These are phyloP conservation scores for Pachyramphus minor DNA, from an alignment of 2,113 vertebrate genomes.

Conservation along the genomic window DNA sequence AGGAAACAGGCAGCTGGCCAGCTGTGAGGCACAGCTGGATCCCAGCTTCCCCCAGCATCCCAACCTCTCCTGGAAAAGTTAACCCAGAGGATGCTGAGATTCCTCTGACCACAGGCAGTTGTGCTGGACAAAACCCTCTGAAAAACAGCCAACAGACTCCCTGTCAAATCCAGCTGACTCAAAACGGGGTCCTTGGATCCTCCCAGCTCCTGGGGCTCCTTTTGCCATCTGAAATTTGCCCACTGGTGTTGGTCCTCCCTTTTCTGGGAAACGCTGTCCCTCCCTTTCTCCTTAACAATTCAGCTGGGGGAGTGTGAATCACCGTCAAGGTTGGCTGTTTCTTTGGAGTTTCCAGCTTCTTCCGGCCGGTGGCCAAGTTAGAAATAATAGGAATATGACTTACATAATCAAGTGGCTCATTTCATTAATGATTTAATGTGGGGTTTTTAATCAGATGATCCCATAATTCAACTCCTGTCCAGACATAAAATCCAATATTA, in stretches of 20 bases:
- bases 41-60: not conserved
- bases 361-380: not conserved
- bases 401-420: not conserved
- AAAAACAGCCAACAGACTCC: not conserved
- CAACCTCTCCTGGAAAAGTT: not conserved
- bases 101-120: accelerated
- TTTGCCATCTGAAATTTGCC: not conserved
- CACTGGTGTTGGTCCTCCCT: not conserved
- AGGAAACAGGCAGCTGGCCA: conserved; percentile 19
- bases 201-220: not conserved
- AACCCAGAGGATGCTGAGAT: not conserved
- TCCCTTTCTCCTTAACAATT: not conserved
- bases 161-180: not conserved
- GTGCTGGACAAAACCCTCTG: not conserved
- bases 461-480: not conserved
- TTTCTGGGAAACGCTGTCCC: not conserved
- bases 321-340: not conserved
- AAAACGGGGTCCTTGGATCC: not conserved
- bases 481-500: conserved; percentile 11
- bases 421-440: conserved; percentile 27
- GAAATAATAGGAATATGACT: conserved; percentile 17
- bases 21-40: conserved; percentile 26
- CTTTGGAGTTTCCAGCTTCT: not conserved
- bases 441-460: not conserved
- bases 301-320: not conserved